A percentile compares a stretch with the other conserved stretches of the same genome.
Evolutionary conservation across 2,888 invertebrate genomes (phyloP).

Genomic region (Panzeria rudis): DNA sequence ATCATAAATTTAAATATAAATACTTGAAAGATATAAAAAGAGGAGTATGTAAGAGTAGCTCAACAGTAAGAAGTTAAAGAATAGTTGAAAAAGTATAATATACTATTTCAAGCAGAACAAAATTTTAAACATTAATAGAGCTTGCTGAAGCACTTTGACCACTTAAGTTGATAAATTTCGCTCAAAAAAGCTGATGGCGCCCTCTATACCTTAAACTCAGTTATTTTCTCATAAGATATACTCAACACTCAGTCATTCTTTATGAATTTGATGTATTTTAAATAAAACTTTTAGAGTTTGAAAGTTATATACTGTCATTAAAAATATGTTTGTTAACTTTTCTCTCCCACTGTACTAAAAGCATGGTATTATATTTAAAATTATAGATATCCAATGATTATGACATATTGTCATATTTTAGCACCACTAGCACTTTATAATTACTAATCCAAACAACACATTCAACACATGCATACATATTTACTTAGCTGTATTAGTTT

Average conservation of each 20-base stretch:
- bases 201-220: background rate
- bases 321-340: background rate
- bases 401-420: slow-evolving; percentile 17
- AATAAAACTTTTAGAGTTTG: background rate
- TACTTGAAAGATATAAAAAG: background rate
- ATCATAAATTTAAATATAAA: slow-evolving; percentile 49
- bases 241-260: background rate
- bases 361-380: background rate
- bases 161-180: no score
- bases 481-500: background rate
- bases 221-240: background rate
- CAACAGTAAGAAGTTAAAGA: background rate
- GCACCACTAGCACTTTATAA: background rate
- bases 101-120: no score
- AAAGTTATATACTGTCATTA: background rate
- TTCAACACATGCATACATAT: background rate
- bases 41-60: background rate
- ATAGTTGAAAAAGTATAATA: no score
- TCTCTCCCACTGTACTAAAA: background rate
- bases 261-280: background rate
- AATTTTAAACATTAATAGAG: no score
- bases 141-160: no score
- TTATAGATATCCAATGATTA: slow-evolving; percentile 31
- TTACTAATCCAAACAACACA: background rate
- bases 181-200: no score